Evolutionary conservation across 2,888 invertebrate genomes (phyloP), one percentile per base, ranked within the genome.

Genomic region (Chorisops tibialis): DNA sequence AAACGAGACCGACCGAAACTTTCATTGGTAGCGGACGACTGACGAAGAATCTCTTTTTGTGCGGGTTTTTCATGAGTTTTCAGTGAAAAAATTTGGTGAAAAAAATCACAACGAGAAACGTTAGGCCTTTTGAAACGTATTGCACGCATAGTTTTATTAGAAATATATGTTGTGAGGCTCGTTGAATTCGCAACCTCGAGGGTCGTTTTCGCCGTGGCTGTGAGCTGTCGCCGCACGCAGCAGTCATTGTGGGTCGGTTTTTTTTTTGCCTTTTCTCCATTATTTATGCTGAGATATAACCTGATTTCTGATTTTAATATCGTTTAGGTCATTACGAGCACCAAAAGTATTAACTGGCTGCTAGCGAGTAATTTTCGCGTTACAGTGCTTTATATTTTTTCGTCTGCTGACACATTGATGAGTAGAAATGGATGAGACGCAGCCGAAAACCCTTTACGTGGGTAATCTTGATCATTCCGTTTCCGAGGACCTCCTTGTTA

Each of bases 361-460:
- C 30, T 30, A 30, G 30, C 30, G 30, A 30, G n/a, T n/a, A 6
- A 22, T 48, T 48, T 48, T 41, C 41, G 14, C 47, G 5, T 21
- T 11, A 19, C 12, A 19, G 48, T 9, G 9, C 30, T 30, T 30
- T 6, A 38, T 38, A 16, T 37, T 39, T 38, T 52, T 19, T 19
- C 38, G 51, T 21, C 38, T n/a, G 56, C 43, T 19, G 56, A 45
- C 52, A 56, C 43, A 59, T 59, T 59, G 59, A 64, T 64, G 64
- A 54, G 18, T 62, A 50, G 63, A 67, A 63, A 91, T 91, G 85
- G 93, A 93, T 84, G 93, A 93, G 85, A 91, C 91, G 82, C 90
- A 91, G 83, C 94, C 93, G 78, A 91, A 92, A 85, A 94, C 94
- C 81, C 85, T 93, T 80, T 97, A 97, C 84, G 97, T 97, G 81